Percentiles rank a stretch among this genome's conserved stretches.
These are phyloP conservation scores for Chroicocephalus ridibundus DNA, from an alignment of 2,113 vertebrate species.

Conservation along the genomic window DNA sequence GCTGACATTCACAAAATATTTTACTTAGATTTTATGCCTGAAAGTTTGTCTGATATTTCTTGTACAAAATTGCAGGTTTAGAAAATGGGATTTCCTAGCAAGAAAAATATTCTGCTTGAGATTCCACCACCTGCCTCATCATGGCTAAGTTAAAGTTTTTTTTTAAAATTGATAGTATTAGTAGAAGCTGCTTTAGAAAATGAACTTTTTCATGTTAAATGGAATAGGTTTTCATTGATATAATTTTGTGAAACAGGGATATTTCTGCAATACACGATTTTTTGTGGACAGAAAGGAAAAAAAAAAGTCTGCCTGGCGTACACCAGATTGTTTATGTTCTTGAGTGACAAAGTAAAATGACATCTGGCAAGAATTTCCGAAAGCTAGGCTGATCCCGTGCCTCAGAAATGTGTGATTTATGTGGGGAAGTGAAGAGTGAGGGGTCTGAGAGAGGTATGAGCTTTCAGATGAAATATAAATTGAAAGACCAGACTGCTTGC, in stretches of 20 bases:
- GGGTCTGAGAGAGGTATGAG: background rate
- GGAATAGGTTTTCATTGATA: background rate
- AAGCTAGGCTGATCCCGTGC: background rate
- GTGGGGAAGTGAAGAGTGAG: background rate
- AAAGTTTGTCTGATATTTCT: background rate
- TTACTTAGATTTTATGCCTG: background rate
- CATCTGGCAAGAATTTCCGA: background rate
- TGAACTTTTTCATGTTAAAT: background rate
- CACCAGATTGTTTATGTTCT: background rate
- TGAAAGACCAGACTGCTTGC: background rate
- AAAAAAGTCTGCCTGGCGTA: background rate
- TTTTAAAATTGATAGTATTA: background rate
- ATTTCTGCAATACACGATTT: background rate
- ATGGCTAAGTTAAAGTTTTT: background rate
- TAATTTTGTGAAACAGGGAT: background rate
- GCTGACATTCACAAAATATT: background rate
- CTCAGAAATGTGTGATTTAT: background rate
- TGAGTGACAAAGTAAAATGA: background rate
- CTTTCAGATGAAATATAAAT: background rate
- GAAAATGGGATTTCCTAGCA: background rate
- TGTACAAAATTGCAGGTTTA: background rate
- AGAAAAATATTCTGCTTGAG: background rate
- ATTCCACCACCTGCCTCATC: background rate
- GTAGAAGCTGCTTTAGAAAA: background rate
- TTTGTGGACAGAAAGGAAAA: background rate